Percentiles rank a stretch among this genome's conserved stretches.
Conservation (phyloP, 2,113 vertebrate genomes). For the Laterallus jamaicensis region DNA sequence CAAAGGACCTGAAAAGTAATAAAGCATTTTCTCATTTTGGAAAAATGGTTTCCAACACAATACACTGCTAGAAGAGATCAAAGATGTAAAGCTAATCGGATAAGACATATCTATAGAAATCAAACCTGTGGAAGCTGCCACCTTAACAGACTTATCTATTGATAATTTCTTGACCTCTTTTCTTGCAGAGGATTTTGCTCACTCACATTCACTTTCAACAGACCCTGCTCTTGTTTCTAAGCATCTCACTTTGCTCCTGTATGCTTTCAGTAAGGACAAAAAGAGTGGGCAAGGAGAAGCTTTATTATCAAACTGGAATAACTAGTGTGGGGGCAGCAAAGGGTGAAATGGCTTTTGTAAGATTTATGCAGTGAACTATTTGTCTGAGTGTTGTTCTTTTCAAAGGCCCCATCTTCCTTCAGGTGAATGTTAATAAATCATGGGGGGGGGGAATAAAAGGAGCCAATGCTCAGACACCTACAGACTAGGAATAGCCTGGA, state of each 20-base stretch:
- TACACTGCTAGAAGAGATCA: background rate
- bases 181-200: background rate
- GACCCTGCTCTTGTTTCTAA: background rate
- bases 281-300: background rate
- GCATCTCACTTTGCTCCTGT: background rate
- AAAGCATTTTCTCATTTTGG: background rate
- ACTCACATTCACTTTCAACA: background rate
- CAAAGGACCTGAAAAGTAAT: background rate
- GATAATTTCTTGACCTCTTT: background rate
- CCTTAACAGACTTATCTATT: background rate
- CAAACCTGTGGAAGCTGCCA: background rate
- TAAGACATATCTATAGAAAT: background rate
- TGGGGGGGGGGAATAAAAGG: background rate
- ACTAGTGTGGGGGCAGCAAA: background rate
- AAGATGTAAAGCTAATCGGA: background rate
- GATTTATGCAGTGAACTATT: background rate
- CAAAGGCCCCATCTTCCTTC: background rate
- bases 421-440: background rate
- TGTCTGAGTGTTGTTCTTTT: background rate
- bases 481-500: background rate
- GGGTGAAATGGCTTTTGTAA: background rate
- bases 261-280: background rate
- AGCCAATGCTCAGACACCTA: background rate
- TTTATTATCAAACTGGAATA: background rate
- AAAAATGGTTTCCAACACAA: constrained; percentile 19